Evolutionary conservation across 2,888 invertebrate species (phyloP).

Genomic region (Drosophila ustulata): DNA sequence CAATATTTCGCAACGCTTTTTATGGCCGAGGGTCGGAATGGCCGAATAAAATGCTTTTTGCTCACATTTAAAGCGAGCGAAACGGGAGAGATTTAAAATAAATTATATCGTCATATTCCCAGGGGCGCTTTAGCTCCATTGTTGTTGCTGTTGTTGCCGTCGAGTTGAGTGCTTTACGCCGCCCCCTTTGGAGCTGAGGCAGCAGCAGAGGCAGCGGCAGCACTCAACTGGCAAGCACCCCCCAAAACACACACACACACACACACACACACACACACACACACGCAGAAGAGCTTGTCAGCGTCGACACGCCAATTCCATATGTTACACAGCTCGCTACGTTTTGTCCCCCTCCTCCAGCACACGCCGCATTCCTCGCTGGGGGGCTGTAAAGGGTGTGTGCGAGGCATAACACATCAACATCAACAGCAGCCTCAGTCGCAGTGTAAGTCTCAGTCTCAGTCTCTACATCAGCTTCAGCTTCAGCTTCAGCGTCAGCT

Average conservation of each 20-base stretch:
- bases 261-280: too few species aligned
- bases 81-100: conserved; percentile 78
- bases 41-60: conserved; percentile 60
- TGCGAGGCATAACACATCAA: conserved; percentile 43
- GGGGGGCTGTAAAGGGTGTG: conserved; percentile 38
- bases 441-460: neutral
- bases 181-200: conserved; percentile 50
- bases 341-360: neutral
- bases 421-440: conserved; percentile 25
- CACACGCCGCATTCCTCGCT: neutral
- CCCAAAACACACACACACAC: conserved; percentile 15
- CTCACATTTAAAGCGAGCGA: conserved; percentile 71
- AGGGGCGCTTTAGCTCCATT: conserved; percentile 69
- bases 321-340: conserved; percentile 65
- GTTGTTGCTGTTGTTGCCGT: conserved; percentile 37
- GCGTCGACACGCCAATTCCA: conserved; percentile 79
- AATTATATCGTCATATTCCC: conserved; percentile 78
- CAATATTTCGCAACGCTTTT: conserved; percentile 35
- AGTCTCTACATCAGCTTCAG: conserved; percentile 32
- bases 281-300: conserved; percentile 60
- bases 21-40: conserved; percentile 16
- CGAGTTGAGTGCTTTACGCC: conserved; percentile 72
- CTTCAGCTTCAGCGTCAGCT: conserved; percentile 1
- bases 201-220: conserved; percentile 7
- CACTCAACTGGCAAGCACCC: conserved; percentile 18